Conservation (phyloP, 2,797 vertebrate species). For the Chromobotia macracanthus region DNA sequence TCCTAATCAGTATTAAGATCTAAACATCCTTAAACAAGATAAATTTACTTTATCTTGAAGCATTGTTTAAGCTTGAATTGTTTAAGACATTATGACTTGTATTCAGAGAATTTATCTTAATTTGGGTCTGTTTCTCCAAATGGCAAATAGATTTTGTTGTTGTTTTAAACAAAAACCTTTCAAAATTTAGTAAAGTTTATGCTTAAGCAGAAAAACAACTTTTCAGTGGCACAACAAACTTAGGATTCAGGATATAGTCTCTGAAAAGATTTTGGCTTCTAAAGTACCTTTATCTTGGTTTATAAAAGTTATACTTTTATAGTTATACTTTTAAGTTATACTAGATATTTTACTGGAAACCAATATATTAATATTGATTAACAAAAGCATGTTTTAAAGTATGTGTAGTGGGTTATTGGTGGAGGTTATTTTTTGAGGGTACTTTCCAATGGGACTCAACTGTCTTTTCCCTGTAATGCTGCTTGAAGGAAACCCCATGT, state of each 20-base stretch:
- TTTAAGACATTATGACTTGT: too few species aligned
- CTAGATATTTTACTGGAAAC: not conserved
- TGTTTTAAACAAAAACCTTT: not conserved
- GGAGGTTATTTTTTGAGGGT: conserved; percentile 50
- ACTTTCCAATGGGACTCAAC: conserved; percentile 71
- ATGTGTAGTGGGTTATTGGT: conserved; percentile 38
- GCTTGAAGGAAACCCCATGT: conserved; percentile 81
- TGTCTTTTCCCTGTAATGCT: conserved; percentile 80
- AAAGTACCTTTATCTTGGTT: not conserved
- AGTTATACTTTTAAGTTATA: too few species aligned
- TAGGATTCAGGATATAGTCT: not conserved
- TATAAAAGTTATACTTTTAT: not conserved
- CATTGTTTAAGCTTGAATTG: too few species aligned
- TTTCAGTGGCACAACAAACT: not conserved
- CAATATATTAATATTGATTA: not conserved
- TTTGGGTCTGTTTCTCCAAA: too few species aligned
- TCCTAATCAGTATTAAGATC: not conserved
- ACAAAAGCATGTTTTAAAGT: conserved; percentile 7
- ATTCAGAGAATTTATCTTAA: too few species aligned
- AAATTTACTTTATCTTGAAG: not conserved
- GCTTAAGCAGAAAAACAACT: not conserved
- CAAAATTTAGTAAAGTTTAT: not conserved
- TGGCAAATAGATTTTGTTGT: too few species aligned
- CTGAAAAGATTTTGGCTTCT: not conserved
- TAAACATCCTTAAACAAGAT: not conserved